Percentiles rank a stretch among this genome's conserved stretches.
These are phyloP conservation scores for Drosophila antonietae DNA, from an alignment of 2,888 invertebrate species.

Conservation along the genomic window DNA sequence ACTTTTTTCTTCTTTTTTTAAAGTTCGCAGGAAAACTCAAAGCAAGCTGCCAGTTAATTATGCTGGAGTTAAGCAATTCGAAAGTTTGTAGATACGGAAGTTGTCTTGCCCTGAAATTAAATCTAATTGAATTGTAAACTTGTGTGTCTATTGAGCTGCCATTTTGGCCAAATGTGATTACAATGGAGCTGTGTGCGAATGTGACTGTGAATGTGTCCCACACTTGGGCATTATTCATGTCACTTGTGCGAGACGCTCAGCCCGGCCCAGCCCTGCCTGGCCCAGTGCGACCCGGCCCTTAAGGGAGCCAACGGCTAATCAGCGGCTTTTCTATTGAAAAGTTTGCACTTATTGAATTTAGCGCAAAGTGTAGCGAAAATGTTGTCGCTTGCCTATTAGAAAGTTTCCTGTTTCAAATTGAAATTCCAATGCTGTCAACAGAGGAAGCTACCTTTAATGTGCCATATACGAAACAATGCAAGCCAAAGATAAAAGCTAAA, in stretches of 20 bases:
- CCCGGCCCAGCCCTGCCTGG: not conserved
- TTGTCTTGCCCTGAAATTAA: slow-evolving; percentile 63
- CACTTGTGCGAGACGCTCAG: slow-evolving; percentile 35
- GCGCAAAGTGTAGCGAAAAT: slow-evolving; percentile 54
- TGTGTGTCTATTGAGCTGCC: slow-evolving; percentile 57
- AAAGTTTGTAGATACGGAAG: slow-evolving; percentile 27
- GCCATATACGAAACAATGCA: slow-evolving; percentile 33
- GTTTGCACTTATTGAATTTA: slow-evolving; percentile 67
- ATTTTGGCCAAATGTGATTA: slow-evolving; percentile 73
- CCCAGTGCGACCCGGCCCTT: not conserved
- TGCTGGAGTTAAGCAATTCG: slow-evolving; percentile 28
- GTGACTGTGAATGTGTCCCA: slow-evolving; percentile 1
- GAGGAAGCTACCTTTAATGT: slow-evolving; percentile 14
- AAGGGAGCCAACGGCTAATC: slow-evolving; percentile 52
- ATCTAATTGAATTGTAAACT: slow-evolving; percentile 74
- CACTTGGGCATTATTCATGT: slow-evolving; percentile 72
- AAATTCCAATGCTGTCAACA: slow-evolving; percentile 42
- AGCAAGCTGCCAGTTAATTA: slow-evolving; percentile 45
- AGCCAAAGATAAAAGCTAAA: slow-evolving; percentile 27
- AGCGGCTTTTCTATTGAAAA: slow-evolving; percentile 60
- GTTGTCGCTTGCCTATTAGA: slow-evolving; percentile 62
- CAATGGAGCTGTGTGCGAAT: slow-evolving; percentile 33
- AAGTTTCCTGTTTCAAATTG: slow-evolving; percentile 46
- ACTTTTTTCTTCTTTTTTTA: slow-evolving; percentile 7
- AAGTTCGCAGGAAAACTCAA: slow-evolving; percentile 20